Evolutionary conservation across 92 coral and sea anemone genomes (phyloP).

Genomic region (Porites rus): DNA sequence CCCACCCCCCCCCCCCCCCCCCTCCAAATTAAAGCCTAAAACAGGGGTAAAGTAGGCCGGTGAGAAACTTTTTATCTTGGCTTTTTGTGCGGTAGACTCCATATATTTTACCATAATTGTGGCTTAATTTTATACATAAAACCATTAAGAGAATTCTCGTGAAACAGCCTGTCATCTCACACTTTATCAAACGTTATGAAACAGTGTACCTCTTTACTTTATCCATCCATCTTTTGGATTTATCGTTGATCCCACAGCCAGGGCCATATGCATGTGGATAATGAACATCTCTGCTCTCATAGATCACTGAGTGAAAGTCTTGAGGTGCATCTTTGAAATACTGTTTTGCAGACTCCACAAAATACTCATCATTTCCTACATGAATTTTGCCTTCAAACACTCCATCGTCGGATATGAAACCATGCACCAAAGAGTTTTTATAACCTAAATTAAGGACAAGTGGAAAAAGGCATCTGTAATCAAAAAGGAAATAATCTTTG

Average conservation of each 20-base stretch:
- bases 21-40: too few species aligned
- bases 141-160: too few species aligned
- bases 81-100: too few species aligned
- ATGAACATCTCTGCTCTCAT: conserved; percentile 76
- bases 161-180: background rate
- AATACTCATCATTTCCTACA: conserved; percentile 81
- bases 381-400: conserved; percentile 94
- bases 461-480: too few species aligned
- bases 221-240: conserved; percentile 90
- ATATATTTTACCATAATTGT: too few species aligned
- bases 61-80: too few species aligned
- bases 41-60: too few species aligned
- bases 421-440: conserved; percentile 82
- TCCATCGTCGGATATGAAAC: conserved; percentile 85
- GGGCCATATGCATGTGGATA: conserved; percentile 89
- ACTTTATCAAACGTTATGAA: background rate
- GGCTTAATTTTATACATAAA: too few species aligned
- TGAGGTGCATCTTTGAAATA: conserved; percentile 74
- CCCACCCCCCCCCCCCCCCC: too few species aligned
- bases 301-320: conserved; percentile 93
- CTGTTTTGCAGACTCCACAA: conserved; percentile 83
- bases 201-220: conserved; percentile 51
- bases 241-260: conserved; percentile 72
- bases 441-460: conserved; percentile 53
- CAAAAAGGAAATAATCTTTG: too few species aligned